Percentiles rank a stretch among this genome's conserved stretches.
Conservation (phyloP, 2,888 invertebrate genomes). For the Autographa gamma region DNA sequence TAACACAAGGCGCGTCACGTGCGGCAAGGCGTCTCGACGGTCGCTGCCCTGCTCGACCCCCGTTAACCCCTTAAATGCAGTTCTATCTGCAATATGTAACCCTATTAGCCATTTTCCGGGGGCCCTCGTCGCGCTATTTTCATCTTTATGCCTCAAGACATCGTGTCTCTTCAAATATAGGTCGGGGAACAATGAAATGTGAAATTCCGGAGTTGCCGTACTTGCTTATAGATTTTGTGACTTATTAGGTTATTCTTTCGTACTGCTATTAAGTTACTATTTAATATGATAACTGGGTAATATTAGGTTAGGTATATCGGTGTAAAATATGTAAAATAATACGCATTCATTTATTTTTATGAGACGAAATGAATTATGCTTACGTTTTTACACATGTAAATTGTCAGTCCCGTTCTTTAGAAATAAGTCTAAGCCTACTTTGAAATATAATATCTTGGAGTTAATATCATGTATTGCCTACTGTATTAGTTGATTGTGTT, state of each 20-base stretch:
- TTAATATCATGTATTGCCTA: constrained; percentile 14
- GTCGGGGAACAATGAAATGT: constrained; percentile 37
- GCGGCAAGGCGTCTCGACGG: constrained; percentile 24
- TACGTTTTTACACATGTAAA: too few species aligned
- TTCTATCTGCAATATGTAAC: constrained; percentile 48
- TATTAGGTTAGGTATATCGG: background rate
- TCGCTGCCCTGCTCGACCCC: constrained; percentile 47
- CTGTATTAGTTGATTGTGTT: constrained; percentile 19
- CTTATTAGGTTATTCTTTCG: background rate
- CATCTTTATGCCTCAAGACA: constrained; percentile 31
- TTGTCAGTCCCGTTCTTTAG: background rate
- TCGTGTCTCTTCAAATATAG: constrained; percentile 37
- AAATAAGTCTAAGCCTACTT: constrained; percentile 16
- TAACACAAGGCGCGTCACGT: constrained; percentile 17
- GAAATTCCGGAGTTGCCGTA: background rate
- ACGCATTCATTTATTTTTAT: background rate
- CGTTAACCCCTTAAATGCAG: constrained; percentile 54
- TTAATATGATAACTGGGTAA: background rate
- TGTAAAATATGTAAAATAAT: background rate
- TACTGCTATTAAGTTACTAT: background rate
- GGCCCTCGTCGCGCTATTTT: constrained; percentile 33
- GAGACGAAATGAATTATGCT: background rate
- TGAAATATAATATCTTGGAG: constrained; percentile 25
- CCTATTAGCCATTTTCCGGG: constrained; percentile 41
- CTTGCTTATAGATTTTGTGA: constrained; percentile 3